A percentile compares a stretch with the other conserved stretches of the same genome.
Evolutionary conservation across 2,888 invertebrate species (phyloP).

Genomic region (Liodrosophila aerea): DNA sequence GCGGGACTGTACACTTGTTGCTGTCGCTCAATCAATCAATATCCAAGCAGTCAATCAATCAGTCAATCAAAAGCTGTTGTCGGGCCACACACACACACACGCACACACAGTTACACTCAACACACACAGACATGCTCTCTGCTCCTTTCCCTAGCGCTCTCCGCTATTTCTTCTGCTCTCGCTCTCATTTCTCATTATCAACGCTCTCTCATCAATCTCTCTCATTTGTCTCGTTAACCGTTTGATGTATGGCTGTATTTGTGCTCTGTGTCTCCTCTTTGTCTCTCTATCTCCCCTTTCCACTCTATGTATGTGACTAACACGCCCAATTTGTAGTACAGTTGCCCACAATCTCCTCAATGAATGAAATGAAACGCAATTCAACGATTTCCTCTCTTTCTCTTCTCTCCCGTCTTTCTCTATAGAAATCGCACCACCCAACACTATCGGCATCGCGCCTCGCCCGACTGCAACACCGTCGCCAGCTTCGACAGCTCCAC

Average conservation of each 20-base stretch:
- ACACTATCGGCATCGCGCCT: constrained; percentile 93
- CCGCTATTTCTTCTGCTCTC: constrained; percentile 11
- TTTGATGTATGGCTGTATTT: constrained; percentile 34
- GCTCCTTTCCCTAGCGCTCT: constrained; percentile 14
- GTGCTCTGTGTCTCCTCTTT: constrained; percentile 14
- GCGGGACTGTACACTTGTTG: too few relatives aligned
- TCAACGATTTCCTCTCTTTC: constrained; percentile 4
- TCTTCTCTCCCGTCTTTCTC: constrained; percentile 9
- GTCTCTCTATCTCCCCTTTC: neutral
- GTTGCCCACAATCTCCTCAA: neutral
- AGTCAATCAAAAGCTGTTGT: constrained; percentile 52
- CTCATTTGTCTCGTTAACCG: constrained; percentile 30
- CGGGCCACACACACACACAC: constrained; percentile 2
- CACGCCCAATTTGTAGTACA: constrained; percentile 3
- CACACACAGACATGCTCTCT: constrained; percentile 18
- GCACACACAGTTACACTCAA: constrained; percentile 5
- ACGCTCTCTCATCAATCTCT: constrained; percentile 34
- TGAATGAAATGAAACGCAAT: constrained; percentile 4
- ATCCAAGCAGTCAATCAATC: constrained; percentile 43
- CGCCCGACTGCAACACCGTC: constrained; percentile 95
- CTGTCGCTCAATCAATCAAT: neutral
- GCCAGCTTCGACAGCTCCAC: constrained; percentile 94
- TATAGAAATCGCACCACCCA: constrained; percentile 90
- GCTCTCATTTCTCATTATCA: constrained; percentile 20
- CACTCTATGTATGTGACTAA: constrained; percentile 4